A percentile compares a stretch with the other conserved stretches of the same genome.
These are phyloP conservation scores for Dysdera silvatica DNA, from an alignment of 1,140 invertebrate genomes.

Conservation along the genomic window DNA sequence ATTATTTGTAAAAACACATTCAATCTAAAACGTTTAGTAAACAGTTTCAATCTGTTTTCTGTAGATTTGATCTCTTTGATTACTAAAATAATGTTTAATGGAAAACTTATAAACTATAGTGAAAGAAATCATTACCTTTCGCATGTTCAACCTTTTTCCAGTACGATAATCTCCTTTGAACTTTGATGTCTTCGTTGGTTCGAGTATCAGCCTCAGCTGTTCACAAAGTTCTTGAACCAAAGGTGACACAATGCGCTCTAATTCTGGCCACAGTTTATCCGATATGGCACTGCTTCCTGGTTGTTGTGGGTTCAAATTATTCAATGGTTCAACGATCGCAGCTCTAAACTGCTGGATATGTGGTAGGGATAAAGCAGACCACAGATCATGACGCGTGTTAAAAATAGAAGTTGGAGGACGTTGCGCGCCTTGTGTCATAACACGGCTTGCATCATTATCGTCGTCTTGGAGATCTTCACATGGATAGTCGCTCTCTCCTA, in stretches of 20 bases:
- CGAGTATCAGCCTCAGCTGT: slow-evolving; percentile 82
- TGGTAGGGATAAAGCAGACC: slow-evolving; percentile 2
- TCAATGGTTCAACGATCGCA: background rate
- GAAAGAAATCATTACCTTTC: slow-evolving; percentile 54
- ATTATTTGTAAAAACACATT: too few relatives aligned
- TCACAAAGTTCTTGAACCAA: slow-evolving; percentile 86
- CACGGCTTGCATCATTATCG: background rate
- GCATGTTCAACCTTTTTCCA: slow-evolving; percentile 95
- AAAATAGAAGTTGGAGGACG: slow-evolving; percentile 10
- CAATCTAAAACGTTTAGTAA: too few relatives aligned
- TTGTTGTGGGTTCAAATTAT: background rate
- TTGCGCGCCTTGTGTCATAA: background rate
- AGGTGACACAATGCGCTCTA: slow-evolving; percentile 53
- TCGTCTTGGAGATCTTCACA: background rate
- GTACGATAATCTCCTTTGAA: slow-evolving; percentile 92
- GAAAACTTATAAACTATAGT: background rate
- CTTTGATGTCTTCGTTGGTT: slow-evolving; percentile 86
- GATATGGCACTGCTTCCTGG: background rate
- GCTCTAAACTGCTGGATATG: background rate
- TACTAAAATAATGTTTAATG: background rate
- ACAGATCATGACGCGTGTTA: slow-evolving; percentile 17
- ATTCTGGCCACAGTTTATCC: slow-evolving; percentile 45
- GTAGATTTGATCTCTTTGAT: too few relatives aligned
- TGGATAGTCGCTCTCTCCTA: background rate
- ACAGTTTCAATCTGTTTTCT: too few relatives aligned